Conservation (phyloP, 2,888 invertebrate species). For the Limnephilus marmoratus region DNA sequence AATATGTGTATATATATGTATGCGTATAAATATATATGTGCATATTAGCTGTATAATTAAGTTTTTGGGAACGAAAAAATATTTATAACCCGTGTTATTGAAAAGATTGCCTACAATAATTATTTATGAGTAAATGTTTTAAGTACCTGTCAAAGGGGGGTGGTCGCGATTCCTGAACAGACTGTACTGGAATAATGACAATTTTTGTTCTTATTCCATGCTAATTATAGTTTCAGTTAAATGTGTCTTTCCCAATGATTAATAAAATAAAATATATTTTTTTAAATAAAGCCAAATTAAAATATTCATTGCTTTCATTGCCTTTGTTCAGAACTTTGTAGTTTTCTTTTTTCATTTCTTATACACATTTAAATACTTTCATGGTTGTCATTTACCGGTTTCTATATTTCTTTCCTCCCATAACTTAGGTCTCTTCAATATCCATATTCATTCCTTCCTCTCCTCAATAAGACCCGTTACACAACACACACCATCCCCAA, state of each 20-base stretch:
- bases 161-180: background rate
- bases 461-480: no score
- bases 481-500: no score
- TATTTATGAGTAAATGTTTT: background rate
- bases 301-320: background rate
- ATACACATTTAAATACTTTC: no score
- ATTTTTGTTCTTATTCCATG: background rate
- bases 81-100: background rate
- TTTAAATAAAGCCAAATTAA: no score
- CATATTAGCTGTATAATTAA: background rate
- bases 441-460: no score
- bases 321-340: background rate
- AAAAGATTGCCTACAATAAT: background rate
- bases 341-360: no score
- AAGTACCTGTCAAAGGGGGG: background rate
- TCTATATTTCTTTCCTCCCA: no score
- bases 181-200: background rate
- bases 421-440: no score
- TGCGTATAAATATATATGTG: no score
- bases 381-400: no score
- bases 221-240: background rate
- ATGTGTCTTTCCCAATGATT: no score
- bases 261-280: no score
- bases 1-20: background rate
- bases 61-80: background rate